Base-by-base conservation (phyloP, 92 coral and sea anemone genomes). In the Porites evermanni region DNA sequence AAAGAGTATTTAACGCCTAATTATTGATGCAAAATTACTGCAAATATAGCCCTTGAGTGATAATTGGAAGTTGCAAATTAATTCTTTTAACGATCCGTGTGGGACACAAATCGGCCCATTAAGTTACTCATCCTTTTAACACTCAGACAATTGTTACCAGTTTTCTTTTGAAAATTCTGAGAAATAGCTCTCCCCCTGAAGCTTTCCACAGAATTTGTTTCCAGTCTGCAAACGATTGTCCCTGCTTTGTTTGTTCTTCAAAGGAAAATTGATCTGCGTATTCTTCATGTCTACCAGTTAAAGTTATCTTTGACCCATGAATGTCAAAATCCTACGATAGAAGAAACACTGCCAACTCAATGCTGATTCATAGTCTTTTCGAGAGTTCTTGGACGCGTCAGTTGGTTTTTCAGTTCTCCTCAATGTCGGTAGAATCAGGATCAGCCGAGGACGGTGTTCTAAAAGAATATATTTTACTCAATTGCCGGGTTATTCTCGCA, bases 391-490 rank as follows among this genome's bases (percentile, higher is more conserved):
- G 47, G 47, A 38, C 47, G 47, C 47, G 47, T 38, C 47, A 38
- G 47, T 21, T 54, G n/a, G 54, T 47, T 70, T 5, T 68, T 74
- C 38, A 74, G 53, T 11, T 74, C 12, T 81, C 78, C 38, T 44
- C 77, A 1, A 70, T 74, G 14, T 81, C 86, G 5, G 78, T 70
- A 2, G 86, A 81, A 29, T 81, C 86, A 17, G 78, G 86, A 71
- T 81, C 86, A 13, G 60, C 78, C 12, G 72, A n/a, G 21, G 86
- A 81, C 16, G 70, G 79, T 19, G 92, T 89, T 67, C 78, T 89
- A 60, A 81, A 18, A 17, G 95, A 92, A 56, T 92, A 89, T 44
- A 93, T 87, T 83, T 86, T 90, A 1, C 91, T 84, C n/a, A 95
- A 72, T 67, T 89, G 92, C 19, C 90, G 87, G 13, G 94, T 83